Base-by-base conservation (phyloP, 2,888 invertebrate species). In the Elegia similella region DNA sequence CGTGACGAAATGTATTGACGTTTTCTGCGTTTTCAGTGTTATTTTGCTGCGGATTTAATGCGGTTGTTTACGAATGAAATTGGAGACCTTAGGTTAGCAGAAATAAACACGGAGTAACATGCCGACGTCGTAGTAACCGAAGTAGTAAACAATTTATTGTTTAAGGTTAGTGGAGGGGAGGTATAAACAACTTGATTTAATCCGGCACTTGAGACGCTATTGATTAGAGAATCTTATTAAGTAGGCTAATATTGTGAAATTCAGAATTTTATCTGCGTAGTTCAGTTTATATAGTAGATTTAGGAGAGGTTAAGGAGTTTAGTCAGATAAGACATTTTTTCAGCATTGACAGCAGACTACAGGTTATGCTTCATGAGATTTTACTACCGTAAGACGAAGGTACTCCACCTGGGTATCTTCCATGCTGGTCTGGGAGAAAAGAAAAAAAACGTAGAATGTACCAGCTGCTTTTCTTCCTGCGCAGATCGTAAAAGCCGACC, bases 91-190 rank as follows among this genome's bases (percentile, higher is more conserved):
- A 15, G 32, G 13, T 32, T 2, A 15, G 8, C 48, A 17, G n/a
- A 12, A 17, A 50, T 50, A 50, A 50, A 38, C 30, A 50, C 23
- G 17, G 44, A 2, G 32, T 16, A 12, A 17, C 1, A 17, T 48
- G 10, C 50, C 8, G 34, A 12, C 10, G 50, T 34, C 6, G 50
- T 48, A 34, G 12, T 32, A 50, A 50, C 12, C 1, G 12, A 32
- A 34, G 12, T 16, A 16, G 32, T 50, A 50, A 38, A 38, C 38
- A 50, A 50, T 16, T 48, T 34, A 16, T 50, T 50, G 10, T 38
- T 38, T 38, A 1, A 12, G 38, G 38, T 38, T 12, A 38, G 34
- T 34, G 34, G 34, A 34, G 8, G 38, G 38, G 8, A n/a, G 38
- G 12, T 5, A 38, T 38, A n/a, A 38, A 38, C 38, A 38, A 38